These are phyloP conservation scores for Oryzias melastigma DNA, from an alignment of 2,113 vertebrate species.

Conservation along the genomic window DNA sequence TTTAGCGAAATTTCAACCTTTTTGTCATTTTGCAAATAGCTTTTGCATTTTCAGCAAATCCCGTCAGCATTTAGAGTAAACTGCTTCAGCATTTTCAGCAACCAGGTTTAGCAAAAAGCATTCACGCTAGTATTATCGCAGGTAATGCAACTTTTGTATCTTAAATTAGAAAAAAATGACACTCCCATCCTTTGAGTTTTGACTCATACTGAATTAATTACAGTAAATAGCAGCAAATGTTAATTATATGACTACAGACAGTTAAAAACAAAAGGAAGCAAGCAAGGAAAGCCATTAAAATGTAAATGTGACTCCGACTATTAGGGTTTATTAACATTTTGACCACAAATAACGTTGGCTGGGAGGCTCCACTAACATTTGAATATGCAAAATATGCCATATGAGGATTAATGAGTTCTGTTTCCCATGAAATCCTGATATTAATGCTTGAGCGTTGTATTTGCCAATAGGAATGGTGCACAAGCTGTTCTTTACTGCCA, in stretches of 20 bases:
- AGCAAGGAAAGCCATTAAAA: conserved; percentile 9
- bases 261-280: conserved; percentile 3
- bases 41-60: no score
- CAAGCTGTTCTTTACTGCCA: not conserved
- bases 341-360: conserved; percentile 18
- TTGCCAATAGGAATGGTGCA: not conserved
- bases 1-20: no score
- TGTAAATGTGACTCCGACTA: conserved; percentile 4
- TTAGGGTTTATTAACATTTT: conserved; percentile 1
- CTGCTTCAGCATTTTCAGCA: no score
- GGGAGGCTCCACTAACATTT: conserved; percentile 28
- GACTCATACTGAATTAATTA: conserved; percentile 1
- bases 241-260: conserved; percentile 14
- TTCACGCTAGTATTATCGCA: no score
- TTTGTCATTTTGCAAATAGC: no score
- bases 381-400: conserved; percentile 28
- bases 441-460: conserved; percentile 1
- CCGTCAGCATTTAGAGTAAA: no score
- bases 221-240: not conserved
- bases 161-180: no score
- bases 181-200: not conserved
- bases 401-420: conserved; percentile 11
- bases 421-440: conserved; percentile 24
- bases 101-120: no score
- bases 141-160: no score